Base-by-base conservation (phyloP, 2,797 vertebrate genomes). In the Fringilla coelebs region DNA sequence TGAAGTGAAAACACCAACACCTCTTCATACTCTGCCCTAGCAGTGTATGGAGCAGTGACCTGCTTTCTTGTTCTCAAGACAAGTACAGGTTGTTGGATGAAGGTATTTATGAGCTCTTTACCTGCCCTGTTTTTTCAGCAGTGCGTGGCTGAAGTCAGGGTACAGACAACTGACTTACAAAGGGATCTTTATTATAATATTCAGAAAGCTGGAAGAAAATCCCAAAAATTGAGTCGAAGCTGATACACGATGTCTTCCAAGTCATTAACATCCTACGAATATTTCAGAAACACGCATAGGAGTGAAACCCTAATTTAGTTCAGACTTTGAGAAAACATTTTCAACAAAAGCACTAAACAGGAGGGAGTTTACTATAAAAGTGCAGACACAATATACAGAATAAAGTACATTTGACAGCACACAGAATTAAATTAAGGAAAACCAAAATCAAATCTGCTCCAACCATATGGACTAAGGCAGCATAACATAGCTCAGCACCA, bases 391-490 rank as follows among this genome's bases (percentile, higher is more conserved):
- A 95, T 90, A 87, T 86, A 95, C 60, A 93, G 94, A 95, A 96
- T 93, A 94, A 96, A 94, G 90, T 85, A 89, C 60, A 63, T 95
- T 40, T 95, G 94, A 97, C 94, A 96, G 88, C 83, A 94, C 61
- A 83, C 91, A 94, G 93, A 95, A 95, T 88, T 95, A 96, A 96
- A 90, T 91, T 90, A 96, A 75, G 91, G 77, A 92, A 94, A 96
- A 94, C 89, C 86, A 93, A 97, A 96, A 94, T 95, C 89, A 95
- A 96, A 94, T 94, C 93, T 94, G 96, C 88, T 93, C 46, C 85
- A 88, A 93, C 93, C 94, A 95, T 96, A 95, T 93, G 96, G 96
- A 93, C 77, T 88, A 90, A 94, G 83, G 92, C 95, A 94, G 92
- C 73, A 94, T 89, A 95, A 87, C 93, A 90, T 2, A 91, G 95